Percentiles rank a stretch among this genome's conserved stretches.
These are phyloP conservation scores for Prietella phreatophila DNA, from an alignment of 2,113 vertebrate genomes.

Conservation along the genomic window DNA sequence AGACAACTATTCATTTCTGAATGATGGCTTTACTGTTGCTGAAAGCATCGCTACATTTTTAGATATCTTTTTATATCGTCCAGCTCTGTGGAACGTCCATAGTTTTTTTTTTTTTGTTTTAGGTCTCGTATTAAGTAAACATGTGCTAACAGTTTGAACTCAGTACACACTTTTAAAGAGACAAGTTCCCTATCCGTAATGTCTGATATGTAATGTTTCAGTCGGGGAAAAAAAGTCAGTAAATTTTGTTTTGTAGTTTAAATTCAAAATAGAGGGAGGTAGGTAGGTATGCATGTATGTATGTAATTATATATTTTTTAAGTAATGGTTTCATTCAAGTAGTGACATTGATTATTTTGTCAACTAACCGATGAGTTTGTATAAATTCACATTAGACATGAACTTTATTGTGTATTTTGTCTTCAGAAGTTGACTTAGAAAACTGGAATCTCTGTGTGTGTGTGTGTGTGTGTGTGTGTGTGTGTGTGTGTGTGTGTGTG, in stretches of 20 bases:
- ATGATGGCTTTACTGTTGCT: neutral
- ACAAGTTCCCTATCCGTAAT: neutral
- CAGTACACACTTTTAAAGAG: neutral
- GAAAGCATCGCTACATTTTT: neutral
- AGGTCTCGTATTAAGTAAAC: neutral
- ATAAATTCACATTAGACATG: neutral
- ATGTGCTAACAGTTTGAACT: neutral
- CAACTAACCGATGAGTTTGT: neutral
- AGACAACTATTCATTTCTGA: neutral
- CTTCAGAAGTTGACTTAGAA: neutral
- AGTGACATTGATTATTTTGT: neutral
- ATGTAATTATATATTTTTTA: neutral
- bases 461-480: conserved; percentile 27
- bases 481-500: conserved; percentile 27
- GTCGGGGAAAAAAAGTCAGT: neutral
- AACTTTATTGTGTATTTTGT: neutral
- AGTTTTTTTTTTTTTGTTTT: neutral
- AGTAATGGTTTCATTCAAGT: neutral
- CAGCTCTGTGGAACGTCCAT: neutral
- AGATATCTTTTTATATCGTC: neutral
- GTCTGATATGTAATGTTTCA: neutral
- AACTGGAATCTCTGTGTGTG: neutral
- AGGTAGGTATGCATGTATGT: too few relatives aligned
- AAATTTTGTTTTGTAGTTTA: neutral
- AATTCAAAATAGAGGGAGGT: neutral